Evolutionary conservation across 2,888 invertebrate species (phyloP), one percentile per base, ranked within the genome.

Genomic region (Anoncus sp.): DNA sequence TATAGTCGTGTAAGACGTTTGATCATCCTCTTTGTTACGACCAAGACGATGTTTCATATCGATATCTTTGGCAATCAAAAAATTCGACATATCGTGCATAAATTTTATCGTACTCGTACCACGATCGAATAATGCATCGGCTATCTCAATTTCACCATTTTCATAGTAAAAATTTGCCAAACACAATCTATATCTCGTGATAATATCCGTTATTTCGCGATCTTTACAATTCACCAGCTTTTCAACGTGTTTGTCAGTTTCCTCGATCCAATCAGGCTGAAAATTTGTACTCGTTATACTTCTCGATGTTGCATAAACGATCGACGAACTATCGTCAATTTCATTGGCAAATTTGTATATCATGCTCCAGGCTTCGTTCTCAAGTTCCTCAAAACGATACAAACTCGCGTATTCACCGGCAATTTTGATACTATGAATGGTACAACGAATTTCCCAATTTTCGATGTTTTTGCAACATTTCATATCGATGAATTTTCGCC

Each of bases 121-220:
- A 35, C 83, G 77, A 10, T 84, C 51, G 14, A 89, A 76, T 38
- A 87, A 79, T 40, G 80, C 59, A 22, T 82, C 84, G n/a, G 86
- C 90, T 75, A 86, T 85, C 18, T 83, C 60, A 7, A 66, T 62
- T 85, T 88, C 60, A 20, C 84, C 83, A 63, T 82, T 84, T 67
- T 88, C 87, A 20, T 88, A 88, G 53, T 90, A 89, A 73, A 85
- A 86, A 66, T 90, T 88, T 22, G 90, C 85, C 51, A 91, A 82
- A 74, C 85, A 86, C 47, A 89, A 82, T 81, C 84, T 88, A 79
- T 88, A 91, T 38, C 85, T 71, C n/a, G 82, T 83, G 22, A 89
- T 81, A 6, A 77, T 62, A n/a, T 65, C 73, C 10, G 74, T 71
- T 3, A 77, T 79, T 27, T 79, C 59, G 10, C 49, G 24, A 14